Percentiles rank a stretch among this genome's conserved stretches.
phyloP scores from a whole-genome alignment of 2,113 vertebrate species.

The Actinemys pallida region DNA sequence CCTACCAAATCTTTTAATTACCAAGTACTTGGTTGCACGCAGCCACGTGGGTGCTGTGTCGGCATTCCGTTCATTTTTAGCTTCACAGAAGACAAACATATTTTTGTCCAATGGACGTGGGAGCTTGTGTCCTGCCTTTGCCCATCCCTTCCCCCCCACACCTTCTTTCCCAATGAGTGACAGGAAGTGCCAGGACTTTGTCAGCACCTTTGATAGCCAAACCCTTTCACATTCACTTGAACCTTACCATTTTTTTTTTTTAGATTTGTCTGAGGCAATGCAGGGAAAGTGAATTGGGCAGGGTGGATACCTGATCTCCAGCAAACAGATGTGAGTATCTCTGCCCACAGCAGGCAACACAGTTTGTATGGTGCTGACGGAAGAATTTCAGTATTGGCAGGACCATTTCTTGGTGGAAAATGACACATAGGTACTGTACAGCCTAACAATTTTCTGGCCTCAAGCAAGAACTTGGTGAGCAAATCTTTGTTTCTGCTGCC shows the following conservation, averaged over 20 bases:
- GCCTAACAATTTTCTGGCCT: background rate
- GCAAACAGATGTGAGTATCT: background rate
- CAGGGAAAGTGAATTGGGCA: background rate
- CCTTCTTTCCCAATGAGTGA: background rate
- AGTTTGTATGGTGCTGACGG: background rate
- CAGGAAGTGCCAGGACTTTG: background rate
- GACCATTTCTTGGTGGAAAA: background rate
- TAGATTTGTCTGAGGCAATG: background rate
- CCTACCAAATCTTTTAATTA: background rate
- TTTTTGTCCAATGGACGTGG: background rate
- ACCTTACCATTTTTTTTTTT: background rate
- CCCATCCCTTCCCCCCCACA: background rate
- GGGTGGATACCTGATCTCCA: background rate
- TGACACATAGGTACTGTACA: background rate
- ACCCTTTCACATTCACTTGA: background rate
- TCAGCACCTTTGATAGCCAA: background rate
- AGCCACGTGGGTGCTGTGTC: background rate
- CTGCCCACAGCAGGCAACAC: background rate
- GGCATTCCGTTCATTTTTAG: background rate
- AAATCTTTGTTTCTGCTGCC: background rate
- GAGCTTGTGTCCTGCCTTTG: background rate
- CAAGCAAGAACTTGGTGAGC: background rate
- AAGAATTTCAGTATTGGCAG: background rate
- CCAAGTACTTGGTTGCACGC: background rate
- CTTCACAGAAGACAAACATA: background rate